A percentile compares a stretch with the other conserved stretches of the same genome.
Evolutionary conservation across 2,797 vertebrate genomes (phyloP).

Genomic region (Basileuterus tristriatus): DNA sequence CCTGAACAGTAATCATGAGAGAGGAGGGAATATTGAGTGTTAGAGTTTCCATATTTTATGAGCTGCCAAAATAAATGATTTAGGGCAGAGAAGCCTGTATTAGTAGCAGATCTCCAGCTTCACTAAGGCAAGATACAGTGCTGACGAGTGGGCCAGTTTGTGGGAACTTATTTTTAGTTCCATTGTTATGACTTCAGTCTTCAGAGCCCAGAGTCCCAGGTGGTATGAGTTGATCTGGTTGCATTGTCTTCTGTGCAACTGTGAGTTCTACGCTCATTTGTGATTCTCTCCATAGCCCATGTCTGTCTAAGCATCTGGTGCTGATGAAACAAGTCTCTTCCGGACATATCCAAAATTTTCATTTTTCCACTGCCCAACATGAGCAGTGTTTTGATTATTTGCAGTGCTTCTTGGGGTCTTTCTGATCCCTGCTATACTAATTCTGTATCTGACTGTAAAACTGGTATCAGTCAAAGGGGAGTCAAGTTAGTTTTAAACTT

Average conservation of each 20-base stretch:
- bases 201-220: slow-evolving; percentile 36
- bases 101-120: slow-evolving; percentile 66
- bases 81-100: slow-evolving; percentile 48
- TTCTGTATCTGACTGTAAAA: slow-evolving; percentile 50
- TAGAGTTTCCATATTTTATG: slow-evolving; percentile 70
- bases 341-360: neutral
- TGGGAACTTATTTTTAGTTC: slow-evolving; percentile 56
- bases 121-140: slow-evolving; percentile 33
- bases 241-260: neutral
- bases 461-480: slow-evolving; percentile 64
- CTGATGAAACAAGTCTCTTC: neutral
- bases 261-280: neutral
- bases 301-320: neutral
- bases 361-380: neutral
- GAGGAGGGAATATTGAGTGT: slow-evolving; percentile 65
- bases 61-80: slow-evolving; percentile 72
- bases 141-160: slow-evolving; percentile 40
- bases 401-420: neutral
- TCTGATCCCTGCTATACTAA: neutral
- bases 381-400: neutral
- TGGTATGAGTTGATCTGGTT: slow-evolving; percentile 6
- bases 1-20: slow-evolving; percentile 60
- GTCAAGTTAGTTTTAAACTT: slow-evolving; percentile 72
- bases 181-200: slow-evolving; percentile 33
- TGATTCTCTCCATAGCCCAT: neutral